phyloP scores from a whole-genome alignment of 2,113 vertebrate genomes.

The Urocynchramus pylzowi region DNA sequence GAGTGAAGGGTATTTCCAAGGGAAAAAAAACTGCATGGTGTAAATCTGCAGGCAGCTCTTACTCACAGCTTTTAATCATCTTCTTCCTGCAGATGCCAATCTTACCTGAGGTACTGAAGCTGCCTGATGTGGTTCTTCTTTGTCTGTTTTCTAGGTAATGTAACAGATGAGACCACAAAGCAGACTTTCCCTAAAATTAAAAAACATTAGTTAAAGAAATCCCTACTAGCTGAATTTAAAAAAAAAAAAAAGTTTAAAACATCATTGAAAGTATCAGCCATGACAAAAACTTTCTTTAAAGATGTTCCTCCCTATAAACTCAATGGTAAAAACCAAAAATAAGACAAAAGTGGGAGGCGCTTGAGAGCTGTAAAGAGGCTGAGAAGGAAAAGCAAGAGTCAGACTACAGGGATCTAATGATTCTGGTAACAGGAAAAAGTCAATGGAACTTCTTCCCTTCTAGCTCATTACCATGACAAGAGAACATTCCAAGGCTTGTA shows the following conservation, averaged over 20 bases:
- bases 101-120: slow-evolving; percentile 87
- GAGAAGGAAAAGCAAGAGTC: background rate
- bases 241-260: background rate
- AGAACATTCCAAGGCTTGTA: background rate
- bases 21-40: background rate
- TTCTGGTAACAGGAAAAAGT: background rate
- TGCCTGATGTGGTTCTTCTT: slow-evolving; percentile 85
- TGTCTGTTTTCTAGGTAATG: slow-evolving; percentile 95
- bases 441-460: background rate
- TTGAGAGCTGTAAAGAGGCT: background rate
- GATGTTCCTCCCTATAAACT: background rate
- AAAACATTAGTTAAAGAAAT: background rate
- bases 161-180: slow-evolving; percentile 95
- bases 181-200: slow-evolving; percentile 89
- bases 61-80: background rate
- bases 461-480: background rate
- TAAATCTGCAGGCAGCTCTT: background rate
- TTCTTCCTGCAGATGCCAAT: background rate
- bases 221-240: background rate
- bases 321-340: background rate
- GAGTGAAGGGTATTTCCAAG: background rate
- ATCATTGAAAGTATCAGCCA: background rate
- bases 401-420: background rate
- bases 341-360: background rate
- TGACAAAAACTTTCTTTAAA: background rate